Conservation (phyloP, 2,888 invertebrate species). For the Amphipoea lucens region DNA sequence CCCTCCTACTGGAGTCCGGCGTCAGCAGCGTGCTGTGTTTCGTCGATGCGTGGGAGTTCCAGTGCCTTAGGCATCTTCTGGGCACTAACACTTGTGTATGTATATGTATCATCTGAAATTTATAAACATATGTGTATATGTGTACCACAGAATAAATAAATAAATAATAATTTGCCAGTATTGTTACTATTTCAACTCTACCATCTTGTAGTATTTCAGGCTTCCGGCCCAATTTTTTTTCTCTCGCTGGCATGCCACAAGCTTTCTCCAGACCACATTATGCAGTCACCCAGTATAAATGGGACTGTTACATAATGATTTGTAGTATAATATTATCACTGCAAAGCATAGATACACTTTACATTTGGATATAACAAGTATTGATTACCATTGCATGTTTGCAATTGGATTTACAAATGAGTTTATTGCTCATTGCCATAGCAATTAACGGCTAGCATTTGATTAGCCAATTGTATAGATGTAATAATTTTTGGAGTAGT, state of each 20-base stretch:
- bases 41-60: no score
- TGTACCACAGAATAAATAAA: no score
- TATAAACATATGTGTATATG: no score
- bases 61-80: no score
- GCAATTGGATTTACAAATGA: background rate
- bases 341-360: background rate
- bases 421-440: background rate
- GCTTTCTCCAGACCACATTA: background rate
- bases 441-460: background rate
- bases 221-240: background rate
- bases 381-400: background rate
- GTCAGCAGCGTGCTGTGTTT: no score
- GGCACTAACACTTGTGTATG: no score
- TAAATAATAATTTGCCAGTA: background rate
- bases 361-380: background rate
- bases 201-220: background rate
- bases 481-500: background rate
- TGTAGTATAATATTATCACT: background rate
- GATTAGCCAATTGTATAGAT: background rate
- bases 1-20: no score
- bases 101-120: no score
- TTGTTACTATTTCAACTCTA: background rate
- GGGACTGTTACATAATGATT: background rate
- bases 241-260: background rate
- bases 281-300: background rate